Evolutionary conservation across 2,113 vertebrate genomes (phyloP), one percentile per base, ranked within the genome.

Genomic region (Calypte anna): DNA sequence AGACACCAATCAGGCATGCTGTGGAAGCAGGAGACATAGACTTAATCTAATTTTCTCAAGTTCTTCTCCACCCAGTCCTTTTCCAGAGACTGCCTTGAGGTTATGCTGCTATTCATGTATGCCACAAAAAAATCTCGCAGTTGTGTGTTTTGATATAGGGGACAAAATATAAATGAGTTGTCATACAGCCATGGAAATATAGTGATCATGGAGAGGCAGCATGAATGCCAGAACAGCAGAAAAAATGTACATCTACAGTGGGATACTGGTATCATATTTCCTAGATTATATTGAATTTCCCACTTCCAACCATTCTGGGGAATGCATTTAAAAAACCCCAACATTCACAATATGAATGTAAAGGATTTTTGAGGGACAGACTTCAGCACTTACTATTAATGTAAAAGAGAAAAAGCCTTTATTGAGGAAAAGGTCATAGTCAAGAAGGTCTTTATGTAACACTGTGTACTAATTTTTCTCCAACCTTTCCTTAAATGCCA

Each of bases 371-470:
- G 2, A 70, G 13, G 22, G 9, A 9, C 17, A 51, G 50, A 74
- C 12, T 74, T 62, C 44, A 75, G 10, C 30, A 33, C 5, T 59
- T 64, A 40, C 19, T 15, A 17, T 22, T 21, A 51, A 55, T 22
- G 28, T 10, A 61, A 38, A 59, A 48, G 25, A 13, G 54, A 25
- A 54, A 72, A 63, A 38, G 28, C 11, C 72, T 64, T 86, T 63
- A 36, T 9, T 36, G 19, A 75, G 33, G 6, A 86, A 69, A 61
- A 6, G 9, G 9, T 27, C 33, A 33, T 23, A 25, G 22, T 25
- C 1, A 4, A 77, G 15, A n/a, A 12, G 3, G 14, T 50, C 38
- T 63, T 23, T 64, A 23, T 0, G 0, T 54, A 55, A 36, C 12
- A 73, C 0, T 14, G 8, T 19, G 10, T 24, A 33, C 16, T 57